phyloP scores from a whole-genome alignment of 2,888 invertebrate genomes.

The Thymelicus lineola region DNA sequence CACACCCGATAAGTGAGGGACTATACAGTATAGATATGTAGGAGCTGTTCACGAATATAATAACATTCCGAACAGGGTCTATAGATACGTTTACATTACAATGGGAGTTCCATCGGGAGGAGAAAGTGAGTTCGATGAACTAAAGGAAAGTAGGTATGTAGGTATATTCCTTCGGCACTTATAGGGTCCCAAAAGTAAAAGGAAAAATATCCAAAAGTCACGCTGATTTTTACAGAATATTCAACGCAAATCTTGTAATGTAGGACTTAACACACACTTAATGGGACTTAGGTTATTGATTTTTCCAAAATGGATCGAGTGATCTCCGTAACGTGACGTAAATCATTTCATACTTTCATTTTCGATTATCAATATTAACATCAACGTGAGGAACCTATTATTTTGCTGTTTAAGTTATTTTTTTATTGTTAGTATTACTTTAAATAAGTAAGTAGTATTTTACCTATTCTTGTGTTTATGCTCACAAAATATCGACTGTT shows the following conservation, averaged over 20 bases:
- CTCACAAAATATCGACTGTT: too few species aligned
- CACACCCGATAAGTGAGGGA: conserved; percentile 29
- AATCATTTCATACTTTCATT: not conserved
- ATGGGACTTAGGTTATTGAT: not conserved
- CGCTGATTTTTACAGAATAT: conserved; percentile 3
- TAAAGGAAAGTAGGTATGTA: conserved; percentile 73
- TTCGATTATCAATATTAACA: not conserved
- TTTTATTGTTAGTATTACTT: not conserved
- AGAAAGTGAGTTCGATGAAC: conserved; percentile 85
- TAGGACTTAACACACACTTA: not conserved
- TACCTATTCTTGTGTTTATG: too few species aligned
- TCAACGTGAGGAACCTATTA: not conserved
- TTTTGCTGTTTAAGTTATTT: not conserved
- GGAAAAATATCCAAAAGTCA: conserved; percentile 19
- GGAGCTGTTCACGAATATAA: conserved; percentile 71
- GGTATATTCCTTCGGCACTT: conserved; percentile 37
- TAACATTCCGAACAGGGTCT: conserved; percentile 76
- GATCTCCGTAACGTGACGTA: not conserved
- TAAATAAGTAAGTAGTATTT: too few species aligned
- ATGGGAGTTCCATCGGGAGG: conserved; percentile 62
- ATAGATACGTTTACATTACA: conserved; percentile 58
- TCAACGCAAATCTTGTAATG: not conserved
- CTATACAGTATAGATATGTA: conserved; percentile 33
- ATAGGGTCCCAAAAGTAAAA: conserved; percentile 26
- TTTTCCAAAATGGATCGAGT: not conserved